Evolutionary conservation across 23 tunicate genomes (phyloP).

Genomic region (Aplidium turbinatum): DNA sequence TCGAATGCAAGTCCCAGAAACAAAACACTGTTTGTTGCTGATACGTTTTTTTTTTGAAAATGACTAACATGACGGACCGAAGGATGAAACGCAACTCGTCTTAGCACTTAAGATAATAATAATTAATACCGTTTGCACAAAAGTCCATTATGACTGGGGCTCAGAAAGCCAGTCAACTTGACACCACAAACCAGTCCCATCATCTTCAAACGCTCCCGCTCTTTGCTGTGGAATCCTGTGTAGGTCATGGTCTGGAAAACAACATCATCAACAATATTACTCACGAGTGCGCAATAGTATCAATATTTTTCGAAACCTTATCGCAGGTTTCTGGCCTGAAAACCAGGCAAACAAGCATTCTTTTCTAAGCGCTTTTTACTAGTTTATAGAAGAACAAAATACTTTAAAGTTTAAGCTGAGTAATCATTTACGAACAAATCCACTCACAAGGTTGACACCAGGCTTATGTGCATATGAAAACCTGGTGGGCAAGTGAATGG

Average conservation of each 20-base stretch:
- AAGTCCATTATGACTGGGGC: conserved; percentile 47
- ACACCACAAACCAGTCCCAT: conserved; percentile 84
- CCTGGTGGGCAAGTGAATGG: conserved; percentile 67
- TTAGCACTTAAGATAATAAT: neutral
- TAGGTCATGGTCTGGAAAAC: conserved; percentile 55
- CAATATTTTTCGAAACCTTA: no score
- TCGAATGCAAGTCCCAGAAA: no score
- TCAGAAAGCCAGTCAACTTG: conserved; percentile 56
- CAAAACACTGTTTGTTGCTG: no score
- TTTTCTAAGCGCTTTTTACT: no score
- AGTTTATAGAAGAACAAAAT: no score
- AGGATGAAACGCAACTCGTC: neutral
- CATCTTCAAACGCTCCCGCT: conserved; percentile 64
- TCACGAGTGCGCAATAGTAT: no score
- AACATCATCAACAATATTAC: neutral
- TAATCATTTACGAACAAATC: neutral
- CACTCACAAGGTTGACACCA: conserved; percentile 67
- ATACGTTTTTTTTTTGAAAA: neutral
- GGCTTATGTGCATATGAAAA: conserved; percentile 51
- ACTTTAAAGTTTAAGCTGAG: no score
- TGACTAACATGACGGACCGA: no score
- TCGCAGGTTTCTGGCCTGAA: no score
- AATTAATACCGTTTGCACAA: conserved; percentile 86
- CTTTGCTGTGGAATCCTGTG: conserved; percentile 84
- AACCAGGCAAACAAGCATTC: no score